Evolutionary conservation across 2,797 vertebrate species (phyloP).

Genomic region (Crossoptilon crossoptilon): DNA sequence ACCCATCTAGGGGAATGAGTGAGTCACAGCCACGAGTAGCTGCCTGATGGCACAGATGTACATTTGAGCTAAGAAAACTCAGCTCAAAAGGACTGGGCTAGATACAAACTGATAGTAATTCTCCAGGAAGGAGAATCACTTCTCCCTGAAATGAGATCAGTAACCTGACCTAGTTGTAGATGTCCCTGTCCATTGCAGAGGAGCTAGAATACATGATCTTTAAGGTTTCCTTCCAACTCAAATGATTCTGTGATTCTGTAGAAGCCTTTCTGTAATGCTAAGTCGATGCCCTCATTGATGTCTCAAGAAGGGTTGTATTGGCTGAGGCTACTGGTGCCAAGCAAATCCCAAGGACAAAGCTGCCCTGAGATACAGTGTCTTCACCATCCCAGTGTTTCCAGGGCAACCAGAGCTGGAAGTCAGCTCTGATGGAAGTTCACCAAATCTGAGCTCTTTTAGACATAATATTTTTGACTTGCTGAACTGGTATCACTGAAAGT

Average conservation of each 20-base stretch:
- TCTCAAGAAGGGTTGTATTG: not conserved
- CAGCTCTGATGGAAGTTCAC: slow-evolving; percentile 26
- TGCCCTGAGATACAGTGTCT: not conserved
- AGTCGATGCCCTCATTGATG: accelerated
- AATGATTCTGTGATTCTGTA: too few species aligned
- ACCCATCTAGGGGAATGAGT: not conserved
- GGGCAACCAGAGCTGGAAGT: slow-evolving; percentile 26
- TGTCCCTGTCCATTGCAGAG: too few species aligned
- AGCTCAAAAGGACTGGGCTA: not conserved
- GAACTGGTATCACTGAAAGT: not conserved
- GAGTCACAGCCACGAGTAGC: not conserved
- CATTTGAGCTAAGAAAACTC: not conserved
- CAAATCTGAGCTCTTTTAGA: not conserved
- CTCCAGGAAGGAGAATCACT: not conserved
- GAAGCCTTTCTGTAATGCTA: not conserved
- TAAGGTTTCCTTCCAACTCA: too few species aligned
- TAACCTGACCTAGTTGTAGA: too few species aligned
- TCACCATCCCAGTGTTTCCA: slow-evolving; percentile 44
- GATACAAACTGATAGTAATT: not conserved
- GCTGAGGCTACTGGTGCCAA: accelerated
- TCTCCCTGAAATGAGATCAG: not conserved
- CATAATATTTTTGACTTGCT: slow-evolving; percentile 1
- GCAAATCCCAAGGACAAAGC: slow-evolving; percentile 1
- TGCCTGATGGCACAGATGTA: not conserved
- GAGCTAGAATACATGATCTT: too few species aligned